Evolutionary conservation across 2,888 invertebrate genomes (phyloP).

Genomic region (Euplagia quadripunctaria): DNA sequence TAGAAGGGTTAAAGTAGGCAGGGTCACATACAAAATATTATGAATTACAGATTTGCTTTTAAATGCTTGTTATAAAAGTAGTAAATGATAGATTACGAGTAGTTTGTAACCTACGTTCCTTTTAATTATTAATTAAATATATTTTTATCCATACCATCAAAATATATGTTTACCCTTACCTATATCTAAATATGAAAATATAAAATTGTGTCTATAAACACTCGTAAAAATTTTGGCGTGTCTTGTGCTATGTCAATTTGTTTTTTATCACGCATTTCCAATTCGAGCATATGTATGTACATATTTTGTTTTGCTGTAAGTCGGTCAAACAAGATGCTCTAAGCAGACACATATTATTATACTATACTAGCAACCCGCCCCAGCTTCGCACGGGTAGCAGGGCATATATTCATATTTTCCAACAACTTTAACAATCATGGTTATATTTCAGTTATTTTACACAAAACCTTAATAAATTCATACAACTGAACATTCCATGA

Average conservation of each 20-base stretch:
- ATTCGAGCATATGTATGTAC: neutral
- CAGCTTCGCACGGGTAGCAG: too few relatives aligned
- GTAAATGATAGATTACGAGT: conserved; percentile 64
- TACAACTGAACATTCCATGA: too few relatives aligned
- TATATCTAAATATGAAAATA: too few relatives aligned
- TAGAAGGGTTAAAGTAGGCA: conserved; percentile 57
- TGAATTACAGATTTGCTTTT: conserved; percentile 65
- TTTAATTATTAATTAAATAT: neutral
- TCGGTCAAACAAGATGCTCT: neutral
- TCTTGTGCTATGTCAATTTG: neutral
- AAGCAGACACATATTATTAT: neutral
- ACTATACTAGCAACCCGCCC: too few relatives aligned
- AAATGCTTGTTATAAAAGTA: conserved; percentile 64
- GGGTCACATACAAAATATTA: conserved; percentile 69
- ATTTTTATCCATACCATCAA: too few relatives aligned
- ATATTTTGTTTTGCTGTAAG: neutral
- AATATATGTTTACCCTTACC: neutral
- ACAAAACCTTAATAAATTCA: too few relatives aligned
- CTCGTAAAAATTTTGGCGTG: neutral
- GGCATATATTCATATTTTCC: too few relatives aligned
- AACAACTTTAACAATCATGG: too few relatives aligned
- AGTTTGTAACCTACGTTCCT: conserved; percentile 37
- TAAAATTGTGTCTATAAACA: too few relatives aligned
- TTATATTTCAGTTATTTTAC: too few relatives aligned
- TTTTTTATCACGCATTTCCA: too few relatives aligned